These are phyloP conservation scores for Neodon shergylaensis DNA, from an alignment of 2,113 vertebrate species.

Conservation along the genomic window DNA sequence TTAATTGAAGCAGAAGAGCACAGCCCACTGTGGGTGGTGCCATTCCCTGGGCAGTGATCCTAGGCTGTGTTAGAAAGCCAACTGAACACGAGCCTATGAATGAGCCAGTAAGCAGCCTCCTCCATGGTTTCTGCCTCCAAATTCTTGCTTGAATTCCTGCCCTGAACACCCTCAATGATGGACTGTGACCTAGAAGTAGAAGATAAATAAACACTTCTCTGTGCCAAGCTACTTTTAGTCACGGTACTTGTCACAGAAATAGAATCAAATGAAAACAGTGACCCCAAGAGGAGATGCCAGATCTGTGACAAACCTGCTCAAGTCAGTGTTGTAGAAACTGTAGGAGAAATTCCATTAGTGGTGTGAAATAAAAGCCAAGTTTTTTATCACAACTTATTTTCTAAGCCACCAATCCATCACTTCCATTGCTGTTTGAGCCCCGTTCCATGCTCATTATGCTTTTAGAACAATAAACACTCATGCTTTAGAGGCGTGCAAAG, in stretches of 20 bases:
- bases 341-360: neutral
- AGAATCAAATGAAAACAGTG: neutral
- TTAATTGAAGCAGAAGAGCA: neutral
- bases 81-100: neutral
- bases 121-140: neutral
- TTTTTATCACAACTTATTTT: neutral
- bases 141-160: neutral
- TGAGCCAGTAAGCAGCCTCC: neutral
- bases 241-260: neutral
- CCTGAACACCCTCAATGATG: neutral
- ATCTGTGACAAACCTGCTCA: neutral
- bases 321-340: neutral
- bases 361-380: neutral
- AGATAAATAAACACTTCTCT: neutral
- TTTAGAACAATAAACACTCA: neutral
- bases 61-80: neutral
- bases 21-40: neutral
- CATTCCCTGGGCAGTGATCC: neutral
- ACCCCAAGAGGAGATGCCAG: neutral
- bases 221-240: neutral
- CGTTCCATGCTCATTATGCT: neutral
- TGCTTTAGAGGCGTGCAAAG: neutral
- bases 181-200: neutral
- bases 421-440: neutral
- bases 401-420: neutral